Evolutionary conservation across 2,888 invertebrate genomes (phyloP).

Genomic region (Buathra laborator): DNA sequence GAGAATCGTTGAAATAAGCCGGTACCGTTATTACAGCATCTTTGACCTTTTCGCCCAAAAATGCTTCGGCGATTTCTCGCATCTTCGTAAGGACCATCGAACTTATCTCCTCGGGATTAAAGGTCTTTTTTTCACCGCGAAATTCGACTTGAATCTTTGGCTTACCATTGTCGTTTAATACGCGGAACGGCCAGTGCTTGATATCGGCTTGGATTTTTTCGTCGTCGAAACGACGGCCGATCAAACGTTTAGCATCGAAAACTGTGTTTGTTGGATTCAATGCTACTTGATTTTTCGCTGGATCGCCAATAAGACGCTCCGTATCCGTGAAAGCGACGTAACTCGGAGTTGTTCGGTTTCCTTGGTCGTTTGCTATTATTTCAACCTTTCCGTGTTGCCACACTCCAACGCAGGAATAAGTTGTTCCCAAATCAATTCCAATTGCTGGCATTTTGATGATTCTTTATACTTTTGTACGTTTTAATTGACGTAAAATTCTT

Average conservation of each 20-base stretch:
- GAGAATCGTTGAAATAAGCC: slow-evolving; percentile 91
- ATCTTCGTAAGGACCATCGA: slow-evolving; percentile 89
- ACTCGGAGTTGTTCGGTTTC: slow-evolving; percentile 93
- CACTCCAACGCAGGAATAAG: slow-evolving; percentile 94
- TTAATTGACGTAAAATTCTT: not conserved
- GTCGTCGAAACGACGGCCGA: slow-evolving; percentile 88
- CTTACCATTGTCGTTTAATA: slow-evolving; percentile 88
- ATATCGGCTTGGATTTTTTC: slow-evolving; percentile 91
- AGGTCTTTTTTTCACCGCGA: slow-evolving; percentile 88
- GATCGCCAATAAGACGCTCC: slow-evolving; percentile 90
- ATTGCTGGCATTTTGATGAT: slow-evolving; percentile 88
- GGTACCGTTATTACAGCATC: slow-evolving; percentile 94
- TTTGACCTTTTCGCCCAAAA: slow-evolving; percentile 88
- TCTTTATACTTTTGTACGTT: slow-evolving; percentile 13
- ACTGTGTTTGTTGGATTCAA: slow-evolving; percentile 94
- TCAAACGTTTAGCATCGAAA: slow-evolving; percentile 84
- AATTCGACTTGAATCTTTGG: slow-evolving; percentile 90
- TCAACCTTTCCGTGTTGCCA: slow-evolving; percentile 94
- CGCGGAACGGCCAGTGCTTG: slow-evolving; percentile 93
- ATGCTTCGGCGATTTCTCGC: slow-evolving; percentile 90
- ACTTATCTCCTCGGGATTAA: slow-evolving; percentile 90
- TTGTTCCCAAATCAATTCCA: slow-evolving; percentile 95
- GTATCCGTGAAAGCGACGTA: slow-evolving; percentile 91
- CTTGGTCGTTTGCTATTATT: slow-evolving; percentile 94
- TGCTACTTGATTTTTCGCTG: slow-evolving; percentile 91